phyloP scores from a whole-genome alignment of 2,888 invertebrate species.

The Eilema depressum region DNA sequence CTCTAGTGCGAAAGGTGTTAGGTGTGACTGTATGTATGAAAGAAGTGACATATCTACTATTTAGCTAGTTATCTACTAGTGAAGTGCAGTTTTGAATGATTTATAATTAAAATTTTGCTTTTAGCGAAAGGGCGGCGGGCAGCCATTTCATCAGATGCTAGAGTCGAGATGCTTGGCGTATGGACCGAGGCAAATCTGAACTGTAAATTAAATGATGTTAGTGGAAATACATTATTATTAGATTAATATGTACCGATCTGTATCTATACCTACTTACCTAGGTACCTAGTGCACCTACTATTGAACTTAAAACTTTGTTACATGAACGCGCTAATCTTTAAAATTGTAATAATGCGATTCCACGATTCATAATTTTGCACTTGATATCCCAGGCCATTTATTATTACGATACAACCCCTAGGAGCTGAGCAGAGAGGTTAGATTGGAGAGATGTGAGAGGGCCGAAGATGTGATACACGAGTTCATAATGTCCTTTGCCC shows the following conservation, averaged over 20 bases:
- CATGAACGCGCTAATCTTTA: too few relatives aligned
- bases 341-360: too few relatives aligned
- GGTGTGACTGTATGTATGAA: neutral
- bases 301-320: neutral
- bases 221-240: constrained; percentile 35
- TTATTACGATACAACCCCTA: too few relatives aligned
- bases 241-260: neutral
- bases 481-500: too few relatives aligned
- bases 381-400: too few relatives aligned
- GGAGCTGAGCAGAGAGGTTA: too few relatives aligned
- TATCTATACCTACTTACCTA: neutral
- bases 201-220: constrained; percentile 84
- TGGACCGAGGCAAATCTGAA: constrained; percentile 84
- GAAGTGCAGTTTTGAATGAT: neutral
- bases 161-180: constrained; percentile 81
- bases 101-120: constrained; percentile 24
- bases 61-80: neutral
- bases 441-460: too few relatives aligned
- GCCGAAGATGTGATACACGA: too few relatives aligned
- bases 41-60: neutral
- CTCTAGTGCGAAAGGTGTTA: too few relatives aligned
- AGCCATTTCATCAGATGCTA: constrained; percentile 69
- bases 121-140: constrained; percentile 65
- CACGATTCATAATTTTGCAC: too few relatives aligned
- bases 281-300: too few relatives aligned